phyloP scores from a whole-genome alignment of 2,113 vertebrate species.

The Mixornis gularis region DNA sequence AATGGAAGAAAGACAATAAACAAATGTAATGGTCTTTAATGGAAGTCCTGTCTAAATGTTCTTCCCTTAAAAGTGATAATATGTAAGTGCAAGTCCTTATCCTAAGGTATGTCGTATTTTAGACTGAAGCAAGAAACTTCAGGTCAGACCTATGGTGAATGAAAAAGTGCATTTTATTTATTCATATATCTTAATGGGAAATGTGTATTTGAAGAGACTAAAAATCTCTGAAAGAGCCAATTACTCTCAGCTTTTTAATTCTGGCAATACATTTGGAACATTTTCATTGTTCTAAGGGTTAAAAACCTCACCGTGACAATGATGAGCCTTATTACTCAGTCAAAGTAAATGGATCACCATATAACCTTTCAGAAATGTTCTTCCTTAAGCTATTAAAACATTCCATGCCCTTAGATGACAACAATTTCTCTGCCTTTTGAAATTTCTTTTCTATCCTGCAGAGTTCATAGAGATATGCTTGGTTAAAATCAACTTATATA shows the following conservation, averaged over 20 bases:
- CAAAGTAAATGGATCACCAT: conserved; percentile 85
- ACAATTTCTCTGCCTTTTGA: conserved; percentile 89
- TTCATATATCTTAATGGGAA: conserved; percentile 44
- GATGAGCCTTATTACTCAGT: conserved; percentile 82
- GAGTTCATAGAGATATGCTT: conserved; percentile 96
- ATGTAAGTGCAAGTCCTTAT: neutral
- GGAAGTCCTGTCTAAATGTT: neutral
- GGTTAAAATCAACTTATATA: conserved; percentile 99
- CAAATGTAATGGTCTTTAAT: neutral
- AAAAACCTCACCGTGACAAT: conserved; percentile 76
- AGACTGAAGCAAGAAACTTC: neutral
- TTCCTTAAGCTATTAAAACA: conserved; percentile 87
- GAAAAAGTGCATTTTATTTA: conserved; percentile 38
- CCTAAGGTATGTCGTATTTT: neutral
- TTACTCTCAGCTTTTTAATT: conserved; percentile 65
- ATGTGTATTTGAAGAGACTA: neutral
- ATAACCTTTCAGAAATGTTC: conserved; percentile 85
- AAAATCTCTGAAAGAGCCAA: conserved; percentile 52
- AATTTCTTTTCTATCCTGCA: conserved; percentile 92
- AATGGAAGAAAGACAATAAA: conserved; percentile 8
- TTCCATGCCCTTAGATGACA: conserved; percentile 87
- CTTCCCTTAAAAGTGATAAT: neutral
- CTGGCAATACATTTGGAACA: conserved; percentile 35
- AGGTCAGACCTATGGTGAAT: neutral
- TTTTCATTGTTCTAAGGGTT: conserved; percentile 81